Conservation (phyloP, 2,113 vertebrate species). For the Neodontobutis hainanensis region DNA sequence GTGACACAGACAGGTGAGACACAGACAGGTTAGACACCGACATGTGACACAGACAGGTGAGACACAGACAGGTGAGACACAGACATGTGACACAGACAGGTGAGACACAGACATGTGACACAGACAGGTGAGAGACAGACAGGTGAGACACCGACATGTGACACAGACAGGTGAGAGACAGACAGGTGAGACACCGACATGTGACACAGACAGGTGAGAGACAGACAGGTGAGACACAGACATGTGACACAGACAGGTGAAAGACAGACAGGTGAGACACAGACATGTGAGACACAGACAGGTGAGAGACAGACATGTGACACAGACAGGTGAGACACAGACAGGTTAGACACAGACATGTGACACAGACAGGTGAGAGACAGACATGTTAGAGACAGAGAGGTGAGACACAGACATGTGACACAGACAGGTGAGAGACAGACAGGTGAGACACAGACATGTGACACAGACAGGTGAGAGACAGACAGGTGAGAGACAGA, state of each 20-base stretch:
- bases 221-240: neutral
- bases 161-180: neutral
- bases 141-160: neutral
- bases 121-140: neutral
- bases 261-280: too few species aligned
- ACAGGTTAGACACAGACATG: too few species aligned
- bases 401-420: too few species aligned
- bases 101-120: too few species aligned
- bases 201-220: neutral
- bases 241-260: neutral
- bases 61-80: too few species aligned
- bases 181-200: neutral
- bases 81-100: too few species aligned
- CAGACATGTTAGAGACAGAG: neutral
- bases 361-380: neutral
- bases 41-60: too few species aligned
- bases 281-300: neutral
- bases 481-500: neutral
- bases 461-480: too few species aligned
- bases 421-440: too few species aligned
- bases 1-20: too few species aligned
- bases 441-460: neutral
- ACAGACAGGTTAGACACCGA: too few species aligned
- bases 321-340: neutral
- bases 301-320: neutral